These are phyloP conservation scores for Venturia canescens DNA, from an alignment of 1,140 invertebrate genomes.

Conservation along the genomic window DNA sequence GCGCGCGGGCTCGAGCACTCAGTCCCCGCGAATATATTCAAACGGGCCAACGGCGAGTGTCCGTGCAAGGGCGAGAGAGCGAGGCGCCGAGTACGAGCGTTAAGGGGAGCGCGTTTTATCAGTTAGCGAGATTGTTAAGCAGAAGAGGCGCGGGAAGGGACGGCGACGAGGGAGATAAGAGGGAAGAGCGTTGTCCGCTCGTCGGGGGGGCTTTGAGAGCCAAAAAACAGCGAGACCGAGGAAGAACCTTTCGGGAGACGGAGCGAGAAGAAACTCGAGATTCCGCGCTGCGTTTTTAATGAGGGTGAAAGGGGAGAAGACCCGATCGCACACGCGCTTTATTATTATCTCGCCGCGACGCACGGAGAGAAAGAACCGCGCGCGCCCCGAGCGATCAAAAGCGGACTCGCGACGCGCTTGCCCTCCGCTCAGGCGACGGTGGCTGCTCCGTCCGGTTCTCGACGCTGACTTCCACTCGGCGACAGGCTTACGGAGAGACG, in stretches of 20 bases:
- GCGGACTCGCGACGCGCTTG: constrained; percentile 33
- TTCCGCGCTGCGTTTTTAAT: too few species aligned
- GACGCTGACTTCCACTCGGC: constrained; percentile 35
- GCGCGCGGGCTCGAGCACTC: constrained; percentile 19
- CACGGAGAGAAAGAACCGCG: neutral
- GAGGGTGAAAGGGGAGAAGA: too few species aligned
- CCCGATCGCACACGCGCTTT: too few species aligned
- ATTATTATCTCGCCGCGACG: neutral
- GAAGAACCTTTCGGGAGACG: too few species aligned
- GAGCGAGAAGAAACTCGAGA: too few species aligned
- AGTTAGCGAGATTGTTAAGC: too few species aligned
- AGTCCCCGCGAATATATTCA: constrained; percentile 30
- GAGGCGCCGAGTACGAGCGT: neutral
- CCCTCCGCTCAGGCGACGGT: constrained; percentile 44
- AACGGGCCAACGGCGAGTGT: constrained; percentile 13
- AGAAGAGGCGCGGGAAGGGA: too few species aligned
- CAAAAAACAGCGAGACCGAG: too few species aligned
- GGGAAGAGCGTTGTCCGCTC: too few species aligned
- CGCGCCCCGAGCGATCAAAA: neutral
- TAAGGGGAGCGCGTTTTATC: neutral
- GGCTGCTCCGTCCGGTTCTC: constrained; percentile 19
- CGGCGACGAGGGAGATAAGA: too few species aligned
- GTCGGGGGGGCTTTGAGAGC: too few species aligned
- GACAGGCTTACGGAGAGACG: constrained; percentile 48
- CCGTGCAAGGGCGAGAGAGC: neutral